Evolutionary conservation across 2,113 vertebrate species (phyloP).

Genomic region (Columba livia): DNA sequence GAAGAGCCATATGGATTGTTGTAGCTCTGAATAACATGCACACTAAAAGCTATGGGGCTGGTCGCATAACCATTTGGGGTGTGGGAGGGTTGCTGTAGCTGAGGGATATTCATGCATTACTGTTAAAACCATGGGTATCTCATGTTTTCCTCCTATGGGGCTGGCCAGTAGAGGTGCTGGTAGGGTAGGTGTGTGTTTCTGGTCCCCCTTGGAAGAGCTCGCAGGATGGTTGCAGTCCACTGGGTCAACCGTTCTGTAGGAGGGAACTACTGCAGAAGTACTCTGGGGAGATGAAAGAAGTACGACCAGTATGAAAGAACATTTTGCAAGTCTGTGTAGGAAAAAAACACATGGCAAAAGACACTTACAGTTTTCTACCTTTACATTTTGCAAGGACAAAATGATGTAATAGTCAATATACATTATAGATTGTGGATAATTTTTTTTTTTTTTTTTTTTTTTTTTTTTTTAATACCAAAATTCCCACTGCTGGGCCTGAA

Average conservation of each 20-base stretch:
- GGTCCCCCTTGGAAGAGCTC: neutral
- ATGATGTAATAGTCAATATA: neutral
- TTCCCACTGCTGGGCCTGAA: neutral
- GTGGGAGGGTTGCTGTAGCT: neutral
- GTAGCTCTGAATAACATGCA: neutral
- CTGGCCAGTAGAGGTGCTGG: neutral
- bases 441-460: no score
- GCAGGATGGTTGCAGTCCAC: neutral
- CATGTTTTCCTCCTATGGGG: neutral
- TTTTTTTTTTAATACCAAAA: neutral
- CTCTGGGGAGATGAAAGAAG: neutral
- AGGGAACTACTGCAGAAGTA: neutral
- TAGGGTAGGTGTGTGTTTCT: neutral
- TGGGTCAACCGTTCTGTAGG: neutral
- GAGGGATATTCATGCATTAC: neutral
- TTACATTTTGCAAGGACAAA: neutral
- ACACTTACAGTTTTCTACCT: neutral
- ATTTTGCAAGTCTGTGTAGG: neutral
- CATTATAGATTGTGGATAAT: neutral
- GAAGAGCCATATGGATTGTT: fast-evolving
- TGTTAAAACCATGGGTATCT: neutral
- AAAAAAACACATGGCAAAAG: neutral
- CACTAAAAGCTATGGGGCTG: neutral
- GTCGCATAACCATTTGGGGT: neutral
- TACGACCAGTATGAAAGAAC: neutral